Percentiles rank a stretch among this genome's conserved stretches.
phyloP scores from a whole-genome alignment of 2,797 vertebrate genomes.

The Hoplostethus atlanticus region DNA sequence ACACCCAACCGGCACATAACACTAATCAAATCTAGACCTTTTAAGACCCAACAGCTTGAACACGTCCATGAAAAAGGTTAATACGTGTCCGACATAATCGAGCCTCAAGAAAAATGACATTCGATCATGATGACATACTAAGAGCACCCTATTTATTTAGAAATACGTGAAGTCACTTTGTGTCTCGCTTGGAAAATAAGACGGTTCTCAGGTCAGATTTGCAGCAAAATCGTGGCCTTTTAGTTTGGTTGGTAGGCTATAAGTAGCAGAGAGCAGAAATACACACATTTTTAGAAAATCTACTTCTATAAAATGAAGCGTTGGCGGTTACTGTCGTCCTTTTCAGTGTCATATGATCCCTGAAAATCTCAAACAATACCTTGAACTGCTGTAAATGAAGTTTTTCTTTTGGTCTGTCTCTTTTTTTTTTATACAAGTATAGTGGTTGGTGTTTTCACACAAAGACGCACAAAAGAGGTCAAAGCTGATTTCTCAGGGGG shows the following conservation, averaged over 20 bases:
- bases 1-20: conserved; percentile 16
- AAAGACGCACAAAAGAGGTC: conserved; percentile 31
- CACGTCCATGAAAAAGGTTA: not conserved
- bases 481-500: conserved; percentile 31
- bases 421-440: not conserved
- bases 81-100: not conserved
- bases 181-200: conserved; percentile 14
- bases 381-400: conserved; percentile 25
- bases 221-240: conserved; percentile 18
- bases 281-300: conserved; percentile 21
- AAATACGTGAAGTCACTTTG: not conserved
- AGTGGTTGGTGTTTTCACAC: not conserved
- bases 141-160: not conserved
- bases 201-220: conserved; percentile 24
- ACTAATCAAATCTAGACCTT: conserved; percentile 52
- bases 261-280: conserved; percentile 19
- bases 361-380: conserved; percentile 36
- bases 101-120: too few relatives aligned
- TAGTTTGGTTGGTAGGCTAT: conserved; percentile 26
- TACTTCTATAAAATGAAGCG: conserved; percentile 47
- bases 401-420: not conserved
- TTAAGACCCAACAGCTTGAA: conserved; percentile 29
- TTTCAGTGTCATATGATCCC: conserved; percentile 37
- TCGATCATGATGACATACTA: conserved; percentile 17
- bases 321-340: conserved; percentile 40